These are phyloP conservation scores for Hylomyscus alleni DNA, from an alignment of 2,797 vertebrate genomes.

Conservation along the genomic window DNA sequence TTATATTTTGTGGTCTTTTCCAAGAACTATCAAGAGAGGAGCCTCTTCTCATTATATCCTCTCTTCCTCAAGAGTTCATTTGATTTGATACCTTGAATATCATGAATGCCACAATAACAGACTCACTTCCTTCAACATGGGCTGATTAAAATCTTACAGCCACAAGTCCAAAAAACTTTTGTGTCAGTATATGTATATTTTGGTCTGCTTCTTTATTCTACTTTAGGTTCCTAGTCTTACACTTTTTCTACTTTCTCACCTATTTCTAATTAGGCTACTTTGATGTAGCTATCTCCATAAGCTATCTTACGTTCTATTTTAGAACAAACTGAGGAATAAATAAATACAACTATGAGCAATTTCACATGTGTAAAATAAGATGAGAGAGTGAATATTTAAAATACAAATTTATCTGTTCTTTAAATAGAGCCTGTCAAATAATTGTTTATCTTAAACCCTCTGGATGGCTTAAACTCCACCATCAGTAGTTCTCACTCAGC, in stretches of 20 bases:
- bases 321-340: constrained; percentile 74
- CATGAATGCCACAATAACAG: not conserved
- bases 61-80: constrained; percentile 10
- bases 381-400: constrained; percentile 64
- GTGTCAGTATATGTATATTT: constrained; percentile 38
- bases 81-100: constrained; percentile 35
- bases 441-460: constrained; percentile 9
- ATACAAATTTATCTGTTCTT: constrained; percentile 67
- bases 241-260: constrained; percentile 75
- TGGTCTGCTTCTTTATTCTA: constrained; percentile 30
- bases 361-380: constrained; percentile 63
- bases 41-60: not conserved
- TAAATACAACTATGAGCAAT: constrained; percentile 76
- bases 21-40: not conserved
- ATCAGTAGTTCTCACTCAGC: constrained; percentile 4
- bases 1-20: not conserved
- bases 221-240: constrained; percentile 52
- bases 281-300: constrained; percentile 75
- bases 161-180: constrained; percentile 26
- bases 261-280: constrained; percentile 79
- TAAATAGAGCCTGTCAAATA: constrained; percentile 72
- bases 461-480: not conserved
- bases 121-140: not conserved
- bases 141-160: constrained; percentile 22
- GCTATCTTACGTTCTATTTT: constrained; percentile 72